phyloP scores from a whole-genome alignment of 2,113 vertebrate genomes.

The Fregata magnificens region DNA sequence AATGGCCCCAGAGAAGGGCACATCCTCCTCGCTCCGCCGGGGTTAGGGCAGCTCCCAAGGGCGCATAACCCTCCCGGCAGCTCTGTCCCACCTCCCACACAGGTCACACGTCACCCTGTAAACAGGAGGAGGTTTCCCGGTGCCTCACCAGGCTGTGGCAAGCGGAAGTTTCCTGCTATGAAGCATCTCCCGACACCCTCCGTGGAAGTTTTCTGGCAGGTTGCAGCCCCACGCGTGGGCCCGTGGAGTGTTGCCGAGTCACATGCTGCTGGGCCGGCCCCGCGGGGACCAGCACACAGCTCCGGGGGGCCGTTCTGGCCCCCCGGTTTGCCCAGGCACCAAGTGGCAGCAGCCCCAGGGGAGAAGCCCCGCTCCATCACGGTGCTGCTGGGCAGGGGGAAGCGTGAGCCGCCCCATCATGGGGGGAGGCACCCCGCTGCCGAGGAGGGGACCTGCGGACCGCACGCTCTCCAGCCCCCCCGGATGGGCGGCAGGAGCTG shows the following conservation, averaged over 20 bases:
- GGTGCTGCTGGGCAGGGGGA: background rate
- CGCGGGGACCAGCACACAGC: rapidly evolving
- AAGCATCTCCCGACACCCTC: background rate
- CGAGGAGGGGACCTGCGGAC: rapidly evolving
- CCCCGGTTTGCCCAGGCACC: background rate
- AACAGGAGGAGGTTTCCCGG: background rate
- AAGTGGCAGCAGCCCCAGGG: background rate
- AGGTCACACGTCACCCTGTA: background rate
- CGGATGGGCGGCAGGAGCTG: background rate
- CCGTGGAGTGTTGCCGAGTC: background rate
- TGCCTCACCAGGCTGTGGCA: background rate
- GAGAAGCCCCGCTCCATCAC: rapidly evolving
- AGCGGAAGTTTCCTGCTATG: conserved; percentile 28
- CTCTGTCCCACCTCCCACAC: background rate
- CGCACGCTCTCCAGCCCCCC: background rate
- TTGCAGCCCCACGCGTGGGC: background rate
- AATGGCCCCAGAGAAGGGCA: rapidly evolving
- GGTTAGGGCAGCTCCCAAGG: background rate
- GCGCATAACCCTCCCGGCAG: background rate
- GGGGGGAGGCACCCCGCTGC: background rate
- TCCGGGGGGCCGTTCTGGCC: background rate
- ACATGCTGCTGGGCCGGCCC: rapidly evolving
- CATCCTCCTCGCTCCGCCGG: rapidly evolving
- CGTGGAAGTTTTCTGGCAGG: background rate
- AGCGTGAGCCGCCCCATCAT: rapidly evolving